Conservation (phyloP, 2,113 vertebrate species). For the Callopanchax toddi region DNA sequence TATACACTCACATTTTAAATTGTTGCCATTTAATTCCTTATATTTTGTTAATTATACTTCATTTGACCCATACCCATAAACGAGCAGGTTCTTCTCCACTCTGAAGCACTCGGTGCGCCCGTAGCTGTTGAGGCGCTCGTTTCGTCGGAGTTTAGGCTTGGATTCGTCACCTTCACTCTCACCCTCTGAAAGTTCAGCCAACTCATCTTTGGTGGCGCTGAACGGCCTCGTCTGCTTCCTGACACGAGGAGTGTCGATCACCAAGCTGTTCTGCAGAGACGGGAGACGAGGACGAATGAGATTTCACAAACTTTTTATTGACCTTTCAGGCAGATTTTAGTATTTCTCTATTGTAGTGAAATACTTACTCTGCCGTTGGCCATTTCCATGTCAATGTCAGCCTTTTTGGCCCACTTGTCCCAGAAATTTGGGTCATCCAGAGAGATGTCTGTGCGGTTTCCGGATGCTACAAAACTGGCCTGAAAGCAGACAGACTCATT, state of each 20-base stretch:
- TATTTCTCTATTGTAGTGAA: background rate
- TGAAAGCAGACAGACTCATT: conserved; percentile 74
- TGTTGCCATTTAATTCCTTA: background rate
- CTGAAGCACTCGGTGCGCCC: conserved; percentile 97
- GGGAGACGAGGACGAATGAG: background rate
- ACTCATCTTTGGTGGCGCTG: conserved; percentile 95
- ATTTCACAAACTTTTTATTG: conserved; percentile 5
- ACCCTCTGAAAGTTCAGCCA: conserved; percentile 93
- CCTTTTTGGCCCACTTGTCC: conserved; percentile 99
- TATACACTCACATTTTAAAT: background rate
- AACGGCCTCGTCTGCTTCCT: conserved; percentile 96
- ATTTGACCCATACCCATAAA: conserved; percentile 96
- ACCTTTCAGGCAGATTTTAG: background rate
- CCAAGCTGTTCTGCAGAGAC: conserved; percentile 91
- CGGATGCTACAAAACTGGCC: conserved; percentile 99
- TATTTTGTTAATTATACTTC: no score
- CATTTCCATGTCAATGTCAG: conserved; percentile 94
- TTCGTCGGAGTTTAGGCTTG: conserved; percentile 92
- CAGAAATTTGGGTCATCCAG: conserved; percentile 99
- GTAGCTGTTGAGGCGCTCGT: conserved; percentile 91
- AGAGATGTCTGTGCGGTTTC: conserved; percentile 98
- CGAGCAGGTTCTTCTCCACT: conserved; percentile 96
- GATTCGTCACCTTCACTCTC: conserved; percentile 91
- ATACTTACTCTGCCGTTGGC: conserved; percentile 94
- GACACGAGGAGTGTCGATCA: conserved; percentile 97